phyloP scores from a whole-genome alignment of 2,113 vertebrate genomes.

The Oryzias melastigma region DNA sequence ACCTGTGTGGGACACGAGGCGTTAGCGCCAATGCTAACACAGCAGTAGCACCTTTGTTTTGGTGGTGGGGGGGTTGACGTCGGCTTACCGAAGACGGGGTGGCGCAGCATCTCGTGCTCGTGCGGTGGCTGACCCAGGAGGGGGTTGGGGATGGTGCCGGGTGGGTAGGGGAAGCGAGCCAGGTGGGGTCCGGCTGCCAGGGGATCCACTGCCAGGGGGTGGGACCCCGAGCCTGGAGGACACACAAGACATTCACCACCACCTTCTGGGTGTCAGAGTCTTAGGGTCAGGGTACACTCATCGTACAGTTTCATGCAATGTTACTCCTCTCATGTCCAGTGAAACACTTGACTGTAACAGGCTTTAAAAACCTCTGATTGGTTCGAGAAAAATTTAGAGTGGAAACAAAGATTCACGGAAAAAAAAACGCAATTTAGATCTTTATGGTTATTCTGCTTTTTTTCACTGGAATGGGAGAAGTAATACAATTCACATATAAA shows the following conservation, averaged over 20 bases:
- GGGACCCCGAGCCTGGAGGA: constrained; percentile 89
- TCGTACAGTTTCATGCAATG: constrained; percentile 24
- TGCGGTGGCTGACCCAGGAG: constrained; percentile 93
- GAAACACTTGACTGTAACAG: not conserved
- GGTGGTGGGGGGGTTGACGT: not conserved
- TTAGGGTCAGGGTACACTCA: constrained; percentile 66
- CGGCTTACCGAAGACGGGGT: constrained; percentile 93
- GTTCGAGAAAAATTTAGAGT: too few species aligned
- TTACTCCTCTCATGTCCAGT: constrained; percentile 24
- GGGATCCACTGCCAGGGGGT: constrained; percentile 86
- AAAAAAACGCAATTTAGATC: too few species aligned
- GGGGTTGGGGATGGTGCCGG: constrained; percentile 91
- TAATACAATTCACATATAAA: constrained; percentile 1
- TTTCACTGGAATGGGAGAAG: constrained; percentile 2
- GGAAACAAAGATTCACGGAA: too few species aligned
- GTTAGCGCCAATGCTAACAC: not conserved
- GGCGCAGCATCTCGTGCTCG: constrained; percentile 97
- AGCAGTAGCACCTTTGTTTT: not conserved
- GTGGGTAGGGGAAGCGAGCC: constrained; percentile 95
- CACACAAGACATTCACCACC: constrained; percentile 84
- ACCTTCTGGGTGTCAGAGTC: constrained; percentile 76
- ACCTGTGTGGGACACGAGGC: constrained; percentile 69
- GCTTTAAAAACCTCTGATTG: too few species aligned
- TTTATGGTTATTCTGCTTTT: not conserved
- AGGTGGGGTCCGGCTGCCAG: constrained; percentile 91